Conservation (phyloP, 2,888 invertebrate species). For the Mesoligia furuncula region DNA sequence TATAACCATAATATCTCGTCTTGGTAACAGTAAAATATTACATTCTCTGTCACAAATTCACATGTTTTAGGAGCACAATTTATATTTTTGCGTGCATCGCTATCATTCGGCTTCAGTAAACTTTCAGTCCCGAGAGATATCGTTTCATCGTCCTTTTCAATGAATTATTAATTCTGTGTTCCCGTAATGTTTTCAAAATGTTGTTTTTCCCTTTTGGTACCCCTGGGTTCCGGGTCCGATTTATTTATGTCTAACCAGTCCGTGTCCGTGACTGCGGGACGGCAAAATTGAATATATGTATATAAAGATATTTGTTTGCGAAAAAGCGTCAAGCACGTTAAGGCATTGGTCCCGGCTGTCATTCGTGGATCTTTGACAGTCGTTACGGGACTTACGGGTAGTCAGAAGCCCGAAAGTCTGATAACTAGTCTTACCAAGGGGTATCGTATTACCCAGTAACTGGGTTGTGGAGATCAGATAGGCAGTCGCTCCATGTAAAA, state of each 20-base stretch:
- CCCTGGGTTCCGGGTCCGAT: conserved; percentile 4
- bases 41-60: not conserved
- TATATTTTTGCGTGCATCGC: conserved; percentile 1
- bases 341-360: too few species aligned
- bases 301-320: too few species aligned
- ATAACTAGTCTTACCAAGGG: too few species aligned
- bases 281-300: too few species aligned
- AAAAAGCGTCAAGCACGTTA: too few species aligned
- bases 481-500: too few species aligned
- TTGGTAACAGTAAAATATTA: not conserved
- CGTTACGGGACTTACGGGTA: too few species aligned
- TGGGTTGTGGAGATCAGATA: too few species aligned
- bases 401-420: too few species aligned
- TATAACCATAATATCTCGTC: conserved; percentile 1
- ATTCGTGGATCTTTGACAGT: too few species aligned
- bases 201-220: conserved; percentile 8
- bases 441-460: too few species aligned
- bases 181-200: conserved; percentile 13
- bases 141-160: conserved; percentile 19
- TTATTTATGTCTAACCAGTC: conserved; percentile 20
- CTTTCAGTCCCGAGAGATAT: conserved; percentile 28
- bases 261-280: not conserved
- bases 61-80: not conserved
- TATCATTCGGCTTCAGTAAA: not conserved
- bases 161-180: conserved; percentile 49